A percentile compares a stretch with the other conserved stretches of the same genome.
phyloP scores from a whole-genome alignment of 2,113 vertebrate genomes.

The Galemys pyrenaicus region DNA sequence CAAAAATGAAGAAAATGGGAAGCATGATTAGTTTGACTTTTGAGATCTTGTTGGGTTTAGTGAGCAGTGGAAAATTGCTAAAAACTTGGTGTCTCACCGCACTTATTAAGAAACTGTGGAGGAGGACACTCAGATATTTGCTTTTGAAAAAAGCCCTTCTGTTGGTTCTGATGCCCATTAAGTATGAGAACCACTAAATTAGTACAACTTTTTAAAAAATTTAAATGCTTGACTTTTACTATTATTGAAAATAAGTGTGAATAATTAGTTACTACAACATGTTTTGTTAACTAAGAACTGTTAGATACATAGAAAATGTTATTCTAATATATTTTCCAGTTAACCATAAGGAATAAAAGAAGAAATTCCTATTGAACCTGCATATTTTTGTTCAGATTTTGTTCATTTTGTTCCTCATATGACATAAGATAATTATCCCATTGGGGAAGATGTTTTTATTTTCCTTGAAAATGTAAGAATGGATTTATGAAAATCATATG shows the following conservation, averaged over 20 bases:
- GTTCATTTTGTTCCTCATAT: neutral
- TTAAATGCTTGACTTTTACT: neutral
- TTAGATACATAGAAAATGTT: neutral
- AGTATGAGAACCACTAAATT: neutral
- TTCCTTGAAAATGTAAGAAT: neutral
- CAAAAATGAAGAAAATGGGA: neutral
- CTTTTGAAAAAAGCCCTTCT: neutral
- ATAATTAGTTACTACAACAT: constrained; percentile 53
- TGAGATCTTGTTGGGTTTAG: neutral
- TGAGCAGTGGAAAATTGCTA: neutral
- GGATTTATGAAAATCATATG: neutral
- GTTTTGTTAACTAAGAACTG: constrained; percentile 60
- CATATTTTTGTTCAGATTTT: neutral
- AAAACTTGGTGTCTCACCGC: neutral
- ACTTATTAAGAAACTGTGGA: neutral
- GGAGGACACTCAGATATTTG: neutral
- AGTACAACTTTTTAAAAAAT: neutral
- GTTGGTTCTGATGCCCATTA: neutral
- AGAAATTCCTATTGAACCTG: neutral
- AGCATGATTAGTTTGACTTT: neutral
- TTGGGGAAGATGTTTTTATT: neutral
- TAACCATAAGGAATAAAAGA: neutral
- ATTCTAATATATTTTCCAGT: neutral
- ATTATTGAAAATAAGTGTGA: neutral
- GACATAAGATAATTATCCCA: neutral